Conservation (phyloP, 2,113 vertebrate species). For the Siphamia tubifer region DNA sequence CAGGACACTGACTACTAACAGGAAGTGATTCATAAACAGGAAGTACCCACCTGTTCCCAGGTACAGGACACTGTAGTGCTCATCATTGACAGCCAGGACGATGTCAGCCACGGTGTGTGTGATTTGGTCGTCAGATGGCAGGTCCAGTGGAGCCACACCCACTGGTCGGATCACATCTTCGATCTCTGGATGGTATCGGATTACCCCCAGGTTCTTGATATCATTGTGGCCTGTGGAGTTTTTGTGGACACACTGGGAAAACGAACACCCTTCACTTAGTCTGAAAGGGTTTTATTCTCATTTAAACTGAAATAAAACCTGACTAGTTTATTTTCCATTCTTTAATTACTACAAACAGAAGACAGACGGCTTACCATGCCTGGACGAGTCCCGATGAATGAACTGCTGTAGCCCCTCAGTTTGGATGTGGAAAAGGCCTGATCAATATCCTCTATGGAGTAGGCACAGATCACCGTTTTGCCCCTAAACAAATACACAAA, state of each 20-base stretch:
- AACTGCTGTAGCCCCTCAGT: constrained; percentile 77
- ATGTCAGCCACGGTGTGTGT: constrained; percentile 78
- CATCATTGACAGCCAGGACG: constrained; percentile 78
- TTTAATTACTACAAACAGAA: background rate
- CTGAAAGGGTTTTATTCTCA: no score
- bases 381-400: constrained; percentile 64
- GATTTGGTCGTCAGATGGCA: constrained; percentile 78
- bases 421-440: constrained; percentile 77
- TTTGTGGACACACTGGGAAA: constrained; percentile 70
- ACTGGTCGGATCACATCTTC: constrained; percentile 79
- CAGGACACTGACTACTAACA: no score
- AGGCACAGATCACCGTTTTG: constrained; percentile 81
- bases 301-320: no score
- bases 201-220: constrained; percentile 74
- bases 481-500: constrained; percentile 66
- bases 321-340: background rate
- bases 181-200: constrained; percentile 80
- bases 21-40: no score
- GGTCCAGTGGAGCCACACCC: constrained; percentile 74
- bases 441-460: constrained; percentile 82
- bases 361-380: constrained; percentile 68
- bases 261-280: no score
- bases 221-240: constrained; percentile 62
- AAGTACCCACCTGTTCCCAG: constrained; percentile 83
- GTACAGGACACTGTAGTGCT: constrained; percentile 82